Base-by-base conservation (phyloP, 1,140 invertebrate genomes). In the Leptinotarsa undecemlineata region DNA sequence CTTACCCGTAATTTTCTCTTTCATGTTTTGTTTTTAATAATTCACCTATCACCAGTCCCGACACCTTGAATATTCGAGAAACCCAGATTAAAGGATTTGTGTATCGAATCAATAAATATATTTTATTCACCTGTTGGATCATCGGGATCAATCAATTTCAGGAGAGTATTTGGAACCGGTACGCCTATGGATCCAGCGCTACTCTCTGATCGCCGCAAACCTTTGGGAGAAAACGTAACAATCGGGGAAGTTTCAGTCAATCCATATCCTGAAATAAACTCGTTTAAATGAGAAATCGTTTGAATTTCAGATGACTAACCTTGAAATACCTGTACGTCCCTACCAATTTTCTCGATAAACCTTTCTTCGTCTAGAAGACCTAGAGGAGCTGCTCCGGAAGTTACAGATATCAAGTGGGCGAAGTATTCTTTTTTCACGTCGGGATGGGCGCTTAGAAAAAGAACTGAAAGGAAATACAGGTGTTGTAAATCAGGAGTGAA, bases 361-460 rank as follows among this genome's bases (percentile, higher is more conserved):
- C 87, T 87, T 47, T 87, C 84, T 14, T 91, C 87, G 70, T 92
- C 90, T 13, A 86, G 80, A 6, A 84, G 80, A 0, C 91, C 90
- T 19, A 94, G 84, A 0, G 93, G 90, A 3, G 94, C 93, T 0
- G 93, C 94, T 5, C 92, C 94, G 69, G 86, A 89, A 57, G 92
- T 83, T 3, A 93, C 85, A 13, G 85, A 79, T 63, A 84, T 83
- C 0, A 92, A 76, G n/a, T 82, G 82, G 11, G 87, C 82, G 3
- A 94, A 79, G 76, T 92, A 89, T 66, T 88, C 86, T 3, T 85
- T 82, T 1, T 86, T 90, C 13, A 94, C 86, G 42, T 87, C 86
- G 1, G 90, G 88, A 79, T 90, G 87, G 67, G 89, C 88, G 3
- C 87, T 90, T 77, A 95, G 85, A 79, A 95, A 93, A 19, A 91